Evolutionary conservation across 1,140 invertebrate species (phyloP).

Genomic region (Drosophila ohnishii): DNA sequence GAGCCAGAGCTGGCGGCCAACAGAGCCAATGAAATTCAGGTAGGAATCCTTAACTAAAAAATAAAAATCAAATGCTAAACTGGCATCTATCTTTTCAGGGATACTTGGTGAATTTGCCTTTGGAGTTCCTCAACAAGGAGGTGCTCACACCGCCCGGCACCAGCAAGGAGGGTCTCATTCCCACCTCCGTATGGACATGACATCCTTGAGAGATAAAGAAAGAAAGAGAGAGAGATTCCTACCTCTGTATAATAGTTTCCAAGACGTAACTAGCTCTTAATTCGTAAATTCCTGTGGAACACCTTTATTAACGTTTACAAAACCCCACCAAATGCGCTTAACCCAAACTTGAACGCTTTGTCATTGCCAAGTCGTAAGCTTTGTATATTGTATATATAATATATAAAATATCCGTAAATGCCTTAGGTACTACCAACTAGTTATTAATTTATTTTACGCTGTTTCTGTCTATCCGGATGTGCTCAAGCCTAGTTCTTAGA

Average conservation of each 20-base stretch:
- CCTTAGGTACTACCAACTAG: conserved; percentile 19
- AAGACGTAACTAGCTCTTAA: conserved; percentile 51
- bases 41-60: conserved; percentile 57
- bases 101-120: conserved; percentile 92
- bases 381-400: conserved; percentile 27
- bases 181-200: conserved; percentile 88
- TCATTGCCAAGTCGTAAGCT: conserved; percentile 58
- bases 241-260: conserved; percentile 85
- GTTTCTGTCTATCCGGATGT: conserved; percentile 39
- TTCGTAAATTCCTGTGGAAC: conserved; percentile 9
- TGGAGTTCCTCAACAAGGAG: conserved; percentile 93
- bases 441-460: conserved; percentile 66
- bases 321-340: conserved; percentile 69
- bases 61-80: background rate
- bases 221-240: conserved; percentile 84
- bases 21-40: conserved; percentile 89
- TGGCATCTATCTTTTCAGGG: conserved; percentile 84
- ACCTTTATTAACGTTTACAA: conserved; percentile 15
- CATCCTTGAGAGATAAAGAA: background rate
- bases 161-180: conserved; percentile 93
- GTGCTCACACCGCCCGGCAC: conserved; percentile 90
- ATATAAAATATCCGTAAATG: conserved; percentile 6
- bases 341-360: conserved; percentile 40
- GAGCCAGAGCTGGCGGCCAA: conserved; percentile 88
- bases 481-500: conserved; percentile 45